phyloP scores from a whole-genome alignment of 2,113 vertebrate genomes.

The Corydoras maculifer region DNA sequence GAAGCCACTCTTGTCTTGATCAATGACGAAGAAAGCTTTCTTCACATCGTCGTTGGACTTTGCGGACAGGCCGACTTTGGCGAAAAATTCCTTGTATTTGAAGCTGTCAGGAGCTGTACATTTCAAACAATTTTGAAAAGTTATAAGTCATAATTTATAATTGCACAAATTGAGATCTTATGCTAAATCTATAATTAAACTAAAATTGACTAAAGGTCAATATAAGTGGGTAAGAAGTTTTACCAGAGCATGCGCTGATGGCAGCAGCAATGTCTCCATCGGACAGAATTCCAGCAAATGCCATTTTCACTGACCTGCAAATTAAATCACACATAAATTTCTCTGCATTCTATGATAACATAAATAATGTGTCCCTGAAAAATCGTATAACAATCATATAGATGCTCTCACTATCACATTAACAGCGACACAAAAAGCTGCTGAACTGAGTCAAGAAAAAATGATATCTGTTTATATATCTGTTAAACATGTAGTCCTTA shows the following conservation, averaged over 20 bases:
- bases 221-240: neutral
- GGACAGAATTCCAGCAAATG: slow-evolving; percentile 57
- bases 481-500: neutral
- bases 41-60: slow-evolving; percentile 59
- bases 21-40: slow-evolving; percentile 64
- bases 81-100: slow-evolving; percentile 66
- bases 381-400: too few species aligned
- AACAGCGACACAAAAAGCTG: neutral
- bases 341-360: neutral
- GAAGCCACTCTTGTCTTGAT: slow-evolving; percentile 66
- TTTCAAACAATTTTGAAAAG: neutral
- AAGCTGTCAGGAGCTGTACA: slow-evolving; percentile 63
- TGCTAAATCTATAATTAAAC: too few species aligned
- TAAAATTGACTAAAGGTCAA: too few species aligned
- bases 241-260: slow-evolving; percentile 58
- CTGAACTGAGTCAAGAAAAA: neutral
- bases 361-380: neutral
- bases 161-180: too few species aligned
- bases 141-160: too few species aligned
- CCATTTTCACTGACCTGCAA: slow-evolving; percentile 47
- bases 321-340: neutral
- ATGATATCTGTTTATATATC: neutral
- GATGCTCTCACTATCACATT: neutral
- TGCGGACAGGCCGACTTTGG: slow-evolving; percentile 55
- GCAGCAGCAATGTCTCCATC: slow-evolving; percentile 60